phyloP scores from a whole-genome alignment of 2,888 invertebrate genomes.

The Cactoblastis cactorum region DNA sequence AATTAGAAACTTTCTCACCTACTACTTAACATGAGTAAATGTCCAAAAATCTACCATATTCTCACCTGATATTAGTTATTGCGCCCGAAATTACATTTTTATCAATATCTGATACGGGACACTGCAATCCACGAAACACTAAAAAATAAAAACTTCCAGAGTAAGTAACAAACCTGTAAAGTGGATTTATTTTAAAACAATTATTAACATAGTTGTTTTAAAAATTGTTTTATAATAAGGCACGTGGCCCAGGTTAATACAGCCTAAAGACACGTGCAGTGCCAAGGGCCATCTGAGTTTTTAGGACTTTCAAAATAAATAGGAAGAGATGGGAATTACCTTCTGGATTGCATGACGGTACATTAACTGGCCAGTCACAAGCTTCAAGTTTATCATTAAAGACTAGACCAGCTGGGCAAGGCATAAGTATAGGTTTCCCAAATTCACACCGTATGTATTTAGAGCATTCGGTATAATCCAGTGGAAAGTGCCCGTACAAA shows the following conservation, averaged over 20 bases:
- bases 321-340: not conserved
- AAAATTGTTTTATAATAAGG: no score
- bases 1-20: no score
- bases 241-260: no score
- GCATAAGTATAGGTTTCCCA: constrained; percentile 45
- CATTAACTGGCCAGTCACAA: constrained; percentile 59
- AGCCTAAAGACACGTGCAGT: no score
- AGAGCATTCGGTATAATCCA: constrained; percentile 45
- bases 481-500: constrained; percentile 31
- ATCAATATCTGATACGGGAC: constrained; percentile 35
- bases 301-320: no score
- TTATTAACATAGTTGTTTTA: no score
- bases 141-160: not conserved
- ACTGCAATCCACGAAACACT: constrained; percentile 2
- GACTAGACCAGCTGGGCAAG: constrained; percentile 51
- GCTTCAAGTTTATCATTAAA: constrained; percentile 38
- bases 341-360: not conserved
- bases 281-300: no score
- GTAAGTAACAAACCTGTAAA: no score
- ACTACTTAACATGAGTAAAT: no score
- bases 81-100: constrained; percentile 29
- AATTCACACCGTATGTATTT: constrained; percentile 49
- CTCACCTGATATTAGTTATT: constrained; percentile 19
- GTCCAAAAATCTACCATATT: not conserved
- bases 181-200: no score